phyloP scores from a whole-genome alignment of 2,888 invertebrate species.

The Oligia strigilis region DNA sequence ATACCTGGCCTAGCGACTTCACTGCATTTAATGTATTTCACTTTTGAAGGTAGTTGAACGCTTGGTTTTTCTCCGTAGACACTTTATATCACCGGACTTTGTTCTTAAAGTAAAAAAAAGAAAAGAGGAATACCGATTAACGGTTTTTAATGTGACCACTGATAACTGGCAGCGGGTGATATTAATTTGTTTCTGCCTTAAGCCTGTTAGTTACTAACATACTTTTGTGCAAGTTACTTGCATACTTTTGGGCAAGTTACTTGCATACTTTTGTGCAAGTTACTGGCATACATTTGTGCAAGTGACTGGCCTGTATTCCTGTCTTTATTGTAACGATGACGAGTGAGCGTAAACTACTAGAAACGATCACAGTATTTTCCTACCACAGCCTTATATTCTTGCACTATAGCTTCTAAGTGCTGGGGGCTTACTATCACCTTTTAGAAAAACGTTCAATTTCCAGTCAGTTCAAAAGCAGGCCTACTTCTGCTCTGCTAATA shows the following conservation, averaged over 20 bases:
- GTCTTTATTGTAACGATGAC: neutral
- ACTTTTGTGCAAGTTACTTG: neutral
- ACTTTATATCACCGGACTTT: neutral
- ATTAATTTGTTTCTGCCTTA: neutral
- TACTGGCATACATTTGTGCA: neutral
- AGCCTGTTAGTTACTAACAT: neutral
- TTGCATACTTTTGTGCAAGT: neutral
- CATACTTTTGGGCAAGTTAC: neutral
- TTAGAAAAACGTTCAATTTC: too few relatives aligned
- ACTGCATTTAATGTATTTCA: constrained; percentile 35
- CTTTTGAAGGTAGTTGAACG: constrained; percentile 19
- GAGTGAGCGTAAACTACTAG: constrained; percentile 29
- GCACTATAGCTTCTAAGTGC: constrained; percentile 44
- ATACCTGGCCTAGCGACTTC: constrained; percentile 16
- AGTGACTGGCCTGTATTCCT: neutral
- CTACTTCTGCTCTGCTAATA: too few relatives aligned
- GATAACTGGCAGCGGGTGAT: neutral
- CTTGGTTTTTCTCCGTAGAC: neutral
- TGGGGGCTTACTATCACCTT: too few relatives aligned
- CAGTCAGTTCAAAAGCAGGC: too few relatives aligned
- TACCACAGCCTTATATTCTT: constrained; percentile 51
- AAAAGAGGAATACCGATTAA: neutral
- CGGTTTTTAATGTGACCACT: neutral
- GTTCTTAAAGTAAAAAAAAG: neutral
- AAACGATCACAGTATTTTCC: constrained; percentile 43